Percentiles rank a stretch among this genome's conserved stretches.
Conservation (phyloP, 2,888 invertebrate genomes). For the Fissipunctia ypsillon region DNA sequence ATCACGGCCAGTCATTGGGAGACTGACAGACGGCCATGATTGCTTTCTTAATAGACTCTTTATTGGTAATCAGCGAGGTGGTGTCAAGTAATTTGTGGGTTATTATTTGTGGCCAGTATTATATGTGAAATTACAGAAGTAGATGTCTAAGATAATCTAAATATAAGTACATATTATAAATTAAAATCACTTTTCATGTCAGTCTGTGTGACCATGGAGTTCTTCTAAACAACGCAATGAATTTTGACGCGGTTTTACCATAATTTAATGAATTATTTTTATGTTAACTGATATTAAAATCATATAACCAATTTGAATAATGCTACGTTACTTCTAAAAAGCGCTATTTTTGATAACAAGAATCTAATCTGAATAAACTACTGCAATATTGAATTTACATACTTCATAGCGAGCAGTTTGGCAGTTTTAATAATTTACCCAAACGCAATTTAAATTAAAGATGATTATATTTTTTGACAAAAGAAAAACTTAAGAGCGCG, state of each 20-base stretch:
- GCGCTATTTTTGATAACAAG: background rate
- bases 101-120: constrained; percentile 42
- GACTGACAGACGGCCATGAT: constrained; percentile 73
- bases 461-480: background rate
- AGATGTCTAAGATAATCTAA: no score
- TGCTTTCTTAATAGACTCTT: constrained; percentile 69
- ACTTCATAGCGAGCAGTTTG: background rate
- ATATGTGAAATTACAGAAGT: constrained; percentile 10
- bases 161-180: no score
- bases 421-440: background rate
- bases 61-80: constrained; percentile 68
- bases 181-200: background rate
- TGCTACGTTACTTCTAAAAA: background rate
- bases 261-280: background rate
- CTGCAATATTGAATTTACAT: constrained; percentile 4
- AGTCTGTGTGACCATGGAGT: background rate
- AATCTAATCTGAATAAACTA: constrained; percentile 9
- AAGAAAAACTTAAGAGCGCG: background rate
- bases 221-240: background rate
- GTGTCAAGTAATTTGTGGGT: constrained; percentile 52
- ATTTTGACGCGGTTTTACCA: background rate
- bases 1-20: constrained; percentile 74
- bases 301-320: background rate
- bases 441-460: background rate
- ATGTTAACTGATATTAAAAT: background rate